Percentiles rank a stretch among this genome's conserved stretches.
Evolutionary conservation across 2,888 invertebrate genomes (phyloP).

Genomic region (Nipponacmea schrenckii): DNA sequence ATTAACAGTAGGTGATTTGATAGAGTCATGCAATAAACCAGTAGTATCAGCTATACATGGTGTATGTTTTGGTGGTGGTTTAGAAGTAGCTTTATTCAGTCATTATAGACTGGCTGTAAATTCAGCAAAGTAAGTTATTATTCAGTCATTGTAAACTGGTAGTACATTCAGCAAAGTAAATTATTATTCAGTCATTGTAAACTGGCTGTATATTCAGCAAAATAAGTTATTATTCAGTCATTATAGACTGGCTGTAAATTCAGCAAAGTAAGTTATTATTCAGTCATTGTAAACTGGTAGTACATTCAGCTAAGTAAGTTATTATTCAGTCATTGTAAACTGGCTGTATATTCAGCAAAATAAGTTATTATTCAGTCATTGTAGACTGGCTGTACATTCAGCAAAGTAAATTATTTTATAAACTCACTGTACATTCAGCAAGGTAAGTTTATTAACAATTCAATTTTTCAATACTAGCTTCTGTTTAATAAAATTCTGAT

Average conservation of each 20-base stretch:
- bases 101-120: conserved; percentile 59
- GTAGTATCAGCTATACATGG: conserved; percentile 95
- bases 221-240: conserved; percentile 80
- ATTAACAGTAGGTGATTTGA: conserved; percentile 76
- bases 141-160: too few relatives aligned
- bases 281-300: conserved; percentile 92
- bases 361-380: conserved; percentile 69
- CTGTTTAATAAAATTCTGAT: too few relatives aligned
- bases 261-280: conserved; percentile 72
- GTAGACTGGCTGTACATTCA: too few relatives aligned
- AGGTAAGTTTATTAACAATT: too few relatives aligned
- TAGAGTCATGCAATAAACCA: conserved; percentile 88
- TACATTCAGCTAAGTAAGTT: conserved; percentile 78
- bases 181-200: too few relatives aligned
- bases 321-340: conserved; percentile 92
- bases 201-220: too few relatives aligned
- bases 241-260: conserved; percentile 93
- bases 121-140: background rate
- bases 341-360: conserved; percentile 85
- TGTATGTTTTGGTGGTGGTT: conserved; percentile 91
- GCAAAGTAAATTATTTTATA: too few relatives aligned
- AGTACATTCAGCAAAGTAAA: too few relatives aligned
- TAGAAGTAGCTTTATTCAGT: conserved; percentile 93
- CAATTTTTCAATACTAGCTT: background rate
- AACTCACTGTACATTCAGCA: too few relatives aligned